phyloP scores from a whole-genome alignment of 2,797 vertebrate species.

The Labroides dimidiatus region DNA sequence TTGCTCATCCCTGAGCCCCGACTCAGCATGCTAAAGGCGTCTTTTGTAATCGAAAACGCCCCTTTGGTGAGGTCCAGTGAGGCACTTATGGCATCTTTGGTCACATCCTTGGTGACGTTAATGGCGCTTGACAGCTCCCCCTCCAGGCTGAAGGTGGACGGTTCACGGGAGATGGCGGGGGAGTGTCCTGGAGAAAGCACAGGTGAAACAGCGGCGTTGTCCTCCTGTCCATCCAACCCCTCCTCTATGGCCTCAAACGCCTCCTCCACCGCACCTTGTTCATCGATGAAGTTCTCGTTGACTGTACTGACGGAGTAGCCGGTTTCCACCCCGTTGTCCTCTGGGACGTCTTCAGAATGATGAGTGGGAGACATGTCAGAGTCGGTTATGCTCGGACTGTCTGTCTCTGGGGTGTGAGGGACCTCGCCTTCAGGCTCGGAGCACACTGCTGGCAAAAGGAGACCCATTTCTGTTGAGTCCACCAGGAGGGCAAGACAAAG shows the following conservation, averaged over 20 bases:
- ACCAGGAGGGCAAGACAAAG: slow-evolving; percentile 88
- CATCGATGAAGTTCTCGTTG: slow-evolving; percentile 71
- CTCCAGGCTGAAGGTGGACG: slow-evolving; percentile 87
- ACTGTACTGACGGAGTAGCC: slow-evolving; percentile 27
- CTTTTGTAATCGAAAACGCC: slow-evolving; percentile 94
- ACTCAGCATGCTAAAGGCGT: slow-evolving; percentile 92
- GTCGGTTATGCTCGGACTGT: slow-evolving; percentile 91
- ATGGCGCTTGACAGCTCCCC: slow-evolving; percentile 92
- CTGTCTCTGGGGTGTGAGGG: slow-evolving; percentile 86
- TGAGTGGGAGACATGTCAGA: slow-evolving; percentile 89
- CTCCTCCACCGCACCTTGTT: slow-evolving; percentile 87
- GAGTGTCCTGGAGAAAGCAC: slow-evolving; percentile 70
- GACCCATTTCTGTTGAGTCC: slow-evolving; percentile 87
- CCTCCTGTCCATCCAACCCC: slow-evolving; percentile 52
- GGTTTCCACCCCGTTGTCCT: slow-evolving; percentile 77
- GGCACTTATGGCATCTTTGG: slow-evolving; percentile 92
- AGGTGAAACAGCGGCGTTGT: slow-evolving; percentile 62
- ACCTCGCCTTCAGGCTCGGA: slow-evolving; percentile 72
- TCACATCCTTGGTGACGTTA: slow-evolving; percentile 92
- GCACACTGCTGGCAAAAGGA: slow-evolving; percentile 87
- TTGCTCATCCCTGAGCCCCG: slow-evolving; percentile 93
- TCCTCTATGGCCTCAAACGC: slow-evolving; percentile 89
- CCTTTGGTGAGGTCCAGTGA: slow-evolving; percentile 97
- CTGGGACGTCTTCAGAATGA: slow-evolving; percentile 57
- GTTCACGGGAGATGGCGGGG: slow-evolving; percentile 69